A percentile compares a stretch with the other conserved stretches of the same genome.
These are phyloP conservation scores for Vicugna pacos DNA, from an alignment of 2,113 vertebrate species.

Conservation along the genomic window DNA sequence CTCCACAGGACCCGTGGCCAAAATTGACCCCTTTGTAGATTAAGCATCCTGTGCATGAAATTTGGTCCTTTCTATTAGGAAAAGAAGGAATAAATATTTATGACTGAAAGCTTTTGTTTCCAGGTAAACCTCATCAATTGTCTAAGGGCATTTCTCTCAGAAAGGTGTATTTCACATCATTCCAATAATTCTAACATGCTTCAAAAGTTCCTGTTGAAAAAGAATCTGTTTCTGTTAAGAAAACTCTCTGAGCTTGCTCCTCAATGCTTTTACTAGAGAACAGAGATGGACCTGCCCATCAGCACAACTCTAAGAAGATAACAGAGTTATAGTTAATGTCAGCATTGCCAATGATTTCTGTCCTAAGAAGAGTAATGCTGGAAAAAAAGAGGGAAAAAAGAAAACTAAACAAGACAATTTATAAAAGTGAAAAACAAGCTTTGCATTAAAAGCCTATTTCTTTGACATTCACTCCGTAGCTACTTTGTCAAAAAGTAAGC, in stretches of 20 bases:
- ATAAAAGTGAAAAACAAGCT: not conserved
- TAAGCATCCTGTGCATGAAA: not conserved
- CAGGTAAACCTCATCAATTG: not conserved
- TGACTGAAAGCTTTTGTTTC: not conserved
- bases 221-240: not conserved
- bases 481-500: not conserved
- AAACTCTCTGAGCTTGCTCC: not conserved
- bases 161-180: not conserved
- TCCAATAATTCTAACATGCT: not conserved
- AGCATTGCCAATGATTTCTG: not conserved
- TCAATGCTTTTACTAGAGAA: not conserved
- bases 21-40: not conserved
- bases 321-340: not conserved
- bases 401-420: not conserved
- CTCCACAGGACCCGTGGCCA: not conserved
- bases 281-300: not conserved
- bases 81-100: conserved; percentile 15
- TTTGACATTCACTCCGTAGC: not conserved
- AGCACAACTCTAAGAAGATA: not conserved
- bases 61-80: not conserved
- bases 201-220: not conserved
- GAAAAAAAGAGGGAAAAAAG: not conserved
- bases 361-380: not conserved
- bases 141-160: not conserved
- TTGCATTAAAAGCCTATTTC: not conserved